Conservation (phyloP, 2,797 vertebrate species). For the Notamacropus eugenii region DNA sequence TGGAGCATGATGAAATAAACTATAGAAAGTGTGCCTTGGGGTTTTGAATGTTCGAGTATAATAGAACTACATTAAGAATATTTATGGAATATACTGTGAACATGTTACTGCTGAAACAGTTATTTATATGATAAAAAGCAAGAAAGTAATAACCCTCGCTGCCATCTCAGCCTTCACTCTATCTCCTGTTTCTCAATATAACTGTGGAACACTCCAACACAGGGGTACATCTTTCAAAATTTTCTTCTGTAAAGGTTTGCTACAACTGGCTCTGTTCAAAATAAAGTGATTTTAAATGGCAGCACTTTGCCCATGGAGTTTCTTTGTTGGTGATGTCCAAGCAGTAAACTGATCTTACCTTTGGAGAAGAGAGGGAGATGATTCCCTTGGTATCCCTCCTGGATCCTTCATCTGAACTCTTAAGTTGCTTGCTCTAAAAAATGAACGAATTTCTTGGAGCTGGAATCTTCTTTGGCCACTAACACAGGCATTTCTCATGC, state of each 20-base stretch:
- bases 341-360: not conserved
- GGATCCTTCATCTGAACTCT: not conserved
- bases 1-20: slow-evolving; percentile 6
- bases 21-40: slow-evolving; percentile 11
- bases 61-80: not conserved
- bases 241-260: too few species aligned
- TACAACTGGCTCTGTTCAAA: not conserved
- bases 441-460: not conserved
- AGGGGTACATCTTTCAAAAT: not conserved
- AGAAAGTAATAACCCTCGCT: not conserved
- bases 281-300: not conserved
- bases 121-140: not conserved
- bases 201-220: not conserved
- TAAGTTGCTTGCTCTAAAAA: not conserved
- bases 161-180: not conserved
- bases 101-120: not conserved
- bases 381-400: not conserved
- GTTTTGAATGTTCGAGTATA: not conserved
- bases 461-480: not conserved
- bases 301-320: not conserved
- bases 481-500: not conserved
- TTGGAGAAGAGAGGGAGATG: not conserved
- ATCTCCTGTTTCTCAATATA: not conserved
- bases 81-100: not conserved
- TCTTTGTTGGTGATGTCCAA: not conserved